Conservation (phyloP, 1,140 invertebrate species). For the Propsilocerus akamusi region DNA sequence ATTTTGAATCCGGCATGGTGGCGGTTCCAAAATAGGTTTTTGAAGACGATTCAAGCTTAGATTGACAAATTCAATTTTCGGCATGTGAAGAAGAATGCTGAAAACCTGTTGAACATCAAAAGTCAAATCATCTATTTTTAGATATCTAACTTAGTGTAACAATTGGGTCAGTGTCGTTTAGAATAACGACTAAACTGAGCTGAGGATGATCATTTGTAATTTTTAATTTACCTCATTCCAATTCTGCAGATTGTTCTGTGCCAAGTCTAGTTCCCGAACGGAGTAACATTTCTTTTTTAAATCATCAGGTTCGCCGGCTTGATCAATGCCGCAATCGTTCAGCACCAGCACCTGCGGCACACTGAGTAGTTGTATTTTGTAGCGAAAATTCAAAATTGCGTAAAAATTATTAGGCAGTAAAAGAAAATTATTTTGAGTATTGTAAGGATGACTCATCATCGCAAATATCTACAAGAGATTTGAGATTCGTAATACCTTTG, state of each 20-base stretch:
- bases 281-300: slow-evolving; percentile 63
- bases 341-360: slow-evolving; percentile 70
- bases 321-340: slow-evolving; percentile 76
- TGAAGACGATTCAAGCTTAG: slow-evolving; percentile 71
- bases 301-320: slow-evolving; percentile 58
- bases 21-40: slow-evolving; percentile 30
- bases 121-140: background rate
- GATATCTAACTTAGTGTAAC: background rate
- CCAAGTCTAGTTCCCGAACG: slow-evolving; percentile 76
- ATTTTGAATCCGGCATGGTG: slow-evolving; percentile 31
- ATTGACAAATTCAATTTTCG: slow-evolving; percentile 74
- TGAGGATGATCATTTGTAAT: background rate
- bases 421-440: no score
- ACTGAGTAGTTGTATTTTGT: slow-evolving; percentile 14
- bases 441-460: no score
- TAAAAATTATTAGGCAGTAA: background rate
- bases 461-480: no score
- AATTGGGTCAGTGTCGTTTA: slow-evolving; percentile 6
- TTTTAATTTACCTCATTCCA: slow-evolving; percentile 52
- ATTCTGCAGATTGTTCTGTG: slow-evolving; percentile 69
- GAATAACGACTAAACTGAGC: background rate
- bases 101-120: slow-evolving; percentile 38
- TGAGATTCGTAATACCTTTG: slow-evolving; percentile 19
- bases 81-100: slow-evolving; percentile 67
- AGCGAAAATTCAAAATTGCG: background rate